Base-by-base conservation (phyloP, 2,113 vertebrate genomes). In the Thunnus thynnus region DNA sequence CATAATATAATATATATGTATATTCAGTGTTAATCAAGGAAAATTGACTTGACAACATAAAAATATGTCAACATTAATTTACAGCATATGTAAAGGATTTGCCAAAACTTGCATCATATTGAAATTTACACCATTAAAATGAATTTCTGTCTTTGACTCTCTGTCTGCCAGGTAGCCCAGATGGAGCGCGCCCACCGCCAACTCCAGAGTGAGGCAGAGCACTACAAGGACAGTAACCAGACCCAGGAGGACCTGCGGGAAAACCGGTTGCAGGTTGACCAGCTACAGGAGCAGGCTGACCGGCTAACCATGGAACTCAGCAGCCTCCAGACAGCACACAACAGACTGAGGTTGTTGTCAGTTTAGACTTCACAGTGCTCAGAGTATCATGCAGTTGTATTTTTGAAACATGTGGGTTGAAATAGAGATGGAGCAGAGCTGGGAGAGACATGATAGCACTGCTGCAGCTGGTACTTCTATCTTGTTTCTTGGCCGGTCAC, bases 301-400 rank as follows among this genome's bases (percentile, higher is more conserved):
- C 82, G 80, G 80, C 93, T 94, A 78, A 94, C 27, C 83, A 87
- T 93, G 74, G 91, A 96, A 79, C 84, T 94, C 79, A 84, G 83
- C 83, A 93, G 80, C 67, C 91, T 95, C 74, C 94, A 94, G 84
- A 91, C 90, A 52, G 94, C 96, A 51, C 93, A 91, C 88, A 84
- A 92, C 75, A 74, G 89, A 13, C 83, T 96, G 66, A 92, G 96
- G 96, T 97, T 86, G 90, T 67, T 78, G 44, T 65, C 14, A 60
- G n/a, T 56, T 10, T 27, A 54, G 9, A 58, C 22, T 69, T 62
- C 11, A 41, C 12, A 48, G 4, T 60, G 5, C 0, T 17, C 50
- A 64, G 44, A 55, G 8, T 13, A 22, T 63, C 13, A 22, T 36
- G 25, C 17, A 46, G n/a, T 46, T 27, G 36, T 30, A n/a, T 75